Conservation (phyloP, 2,113 vertebrate genomes). For the Dromaius novaehollandiae region DNA sequence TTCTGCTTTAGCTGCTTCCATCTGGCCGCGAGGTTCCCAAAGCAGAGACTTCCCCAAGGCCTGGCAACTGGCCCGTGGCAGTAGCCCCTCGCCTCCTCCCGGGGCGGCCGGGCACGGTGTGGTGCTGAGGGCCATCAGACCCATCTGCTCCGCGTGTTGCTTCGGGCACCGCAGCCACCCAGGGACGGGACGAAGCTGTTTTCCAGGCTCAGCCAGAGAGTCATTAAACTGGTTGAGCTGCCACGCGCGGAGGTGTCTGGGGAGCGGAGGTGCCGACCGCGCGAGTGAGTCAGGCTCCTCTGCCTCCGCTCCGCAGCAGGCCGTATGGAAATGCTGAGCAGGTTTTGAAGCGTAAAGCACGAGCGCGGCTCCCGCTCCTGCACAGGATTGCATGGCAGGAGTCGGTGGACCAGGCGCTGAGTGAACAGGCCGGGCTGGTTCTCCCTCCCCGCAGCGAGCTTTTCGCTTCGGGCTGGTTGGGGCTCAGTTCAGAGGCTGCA, state of each 20-base stretch:
- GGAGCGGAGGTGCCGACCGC: not conserved
- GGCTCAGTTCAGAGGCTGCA: not conserved
- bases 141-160: not conserved
- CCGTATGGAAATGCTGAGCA: not conserved
- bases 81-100: no score
- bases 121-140: not conserved
- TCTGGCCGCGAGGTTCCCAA: not conserved
- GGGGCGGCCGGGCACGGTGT: no score
- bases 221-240: not conserved
- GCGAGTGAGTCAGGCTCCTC: fast-evolving
- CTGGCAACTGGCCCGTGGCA: not conserved
- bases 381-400: not conserved
- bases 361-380: fast-evolving
- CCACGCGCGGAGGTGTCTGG: not conserved
- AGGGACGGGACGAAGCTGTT: fast-evolving
- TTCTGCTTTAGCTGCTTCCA: not conserved
- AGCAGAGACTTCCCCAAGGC: not conserved
- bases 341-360: fast-evolving
- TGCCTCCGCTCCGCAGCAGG: fast-evolving
- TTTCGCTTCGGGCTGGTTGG: not conserved
- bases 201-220: not conserved
- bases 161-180: not conserved
- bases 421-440: not conserved
- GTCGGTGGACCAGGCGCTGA: fast-evolving
- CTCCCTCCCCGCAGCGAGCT: not conserved